A percentile compares a stretch with the other conserved stretches of the same genome.
Conservation (phyloP, 2,113 vertebrate genomes). For the Pongo pygmaeus region DNA sequence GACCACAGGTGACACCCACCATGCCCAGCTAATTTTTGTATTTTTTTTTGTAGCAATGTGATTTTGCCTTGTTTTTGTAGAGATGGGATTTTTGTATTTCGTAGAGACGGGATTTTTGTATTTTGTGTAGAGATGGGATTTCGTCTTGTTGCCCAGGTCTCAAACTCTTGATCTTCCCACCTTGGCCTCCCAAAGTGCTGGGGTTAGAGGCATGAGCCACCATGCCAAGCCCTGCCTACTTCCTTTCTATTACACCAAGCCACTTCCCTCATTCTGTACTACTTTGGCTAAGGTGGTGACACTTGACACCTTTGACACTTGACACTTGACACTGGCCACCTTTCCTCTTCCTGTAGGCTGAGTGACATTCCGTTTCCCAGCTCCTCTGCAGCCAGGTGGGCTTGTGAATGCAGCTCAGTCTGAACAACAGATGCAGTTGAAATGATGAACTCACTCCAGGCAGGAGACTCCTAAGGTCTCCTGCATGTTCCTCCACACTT, state of each 20-base stretch:
- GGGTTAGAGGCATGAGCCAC: too few relatives aligned
- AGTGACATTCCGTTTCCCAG: background rate
- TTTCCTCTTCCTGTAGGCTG: background rate
- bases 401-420: background rate
- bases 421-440: background rate
- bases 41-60: too few relatives aligned
- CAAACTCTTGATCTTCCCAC: too few relatives aligned
- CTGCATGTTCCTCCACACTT: fast-evolving
- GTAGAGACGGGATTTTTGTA: too few relatives aligned
- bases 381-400: background rate
- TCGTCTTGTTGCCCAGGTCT: too few relatives aligned
- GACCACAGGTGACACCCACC: too few relatives aligned
- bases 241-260: background rate
- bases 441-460: background rate
- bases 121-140: too few relatives aligned
- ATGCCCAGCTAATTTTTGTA: too few relatives aligned
- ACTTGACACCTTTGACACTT: background rate
- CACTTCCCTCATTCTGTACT: background rate
- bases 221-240: too few relatives aligned
- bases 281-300: background rate
- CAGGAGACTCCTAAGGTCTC: background rate
- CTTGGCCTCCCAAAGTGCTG: too few relatives aligned
- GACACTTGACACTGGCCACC: background rate
- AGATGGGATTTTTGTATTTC: too few relatives aligned
- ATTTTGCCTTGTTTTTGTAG: too few relatives aligned